A percentile compares a stretch with the other conserved stretches of the same genome.
Evolutionary conservation across 2,888 invertebrate species (phyloP).

Genomic region (Pasiphila rectangulata): DNA sequence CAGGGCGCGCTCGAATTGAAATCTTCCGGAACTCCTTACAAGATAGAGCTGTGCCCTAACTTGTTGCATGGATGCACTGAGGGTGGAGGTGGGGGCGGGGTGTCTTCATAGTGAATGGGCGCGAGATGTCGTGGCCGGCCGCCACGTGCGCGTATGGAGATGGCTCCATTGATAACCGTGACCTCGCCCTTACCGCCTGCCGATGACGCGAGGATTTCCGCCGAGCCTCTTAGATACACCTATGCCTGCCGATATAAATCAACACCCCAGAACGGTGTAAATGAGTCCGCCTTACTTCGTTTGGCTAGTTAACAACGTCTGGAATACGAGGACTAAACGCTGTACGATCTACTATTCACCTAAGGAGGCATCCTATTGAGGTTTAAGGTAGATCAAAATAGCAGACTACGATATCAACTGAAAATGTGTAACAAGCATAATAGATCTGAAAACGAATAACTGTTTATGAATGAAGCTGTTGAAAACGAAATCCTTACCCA

Average conservation of each 20-base stretch:
- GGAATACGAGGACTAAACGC: not conserved
- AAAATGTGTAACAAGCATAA: too few species aligned
- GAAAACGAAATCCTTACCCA: not conserved
- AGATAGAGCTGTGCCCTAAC: conserved; percentile 71
- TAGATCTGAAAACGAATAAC: too few species aligned
- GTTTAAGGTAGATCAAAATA: too few species aligned
- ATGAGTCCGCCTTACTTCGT: not conserved
- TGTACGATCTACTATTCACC: too few species aligned
- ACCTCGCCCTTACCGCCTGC: conserved; percentile 71
- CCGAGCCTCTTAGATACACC: conserved; percentile 26
- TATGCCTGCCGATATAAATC: conserved; percentile 15
- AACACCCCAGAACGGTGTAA: conserved; percentile 1
- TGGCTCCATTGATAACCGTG: conserved; percentile 77
- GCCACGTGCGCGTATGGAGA: conserved; percentile 78
- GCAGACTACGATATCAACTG: too few species aligned
- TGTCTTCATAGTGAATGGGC: conserved; percentile 80
- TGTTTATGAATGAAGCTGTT: conserved; percentile 2
- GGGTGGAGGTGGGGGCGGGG: conserved; percentile 54
- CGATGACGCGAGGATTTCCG: conserved; percentile 52
- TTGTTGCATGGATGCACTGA: conserved; percentile 79
- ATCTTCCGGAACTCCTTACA: conserved; percentile 66
- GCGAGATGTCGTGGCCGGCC: conserved; percentile 78
- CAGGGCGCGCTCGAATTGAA: conserved; percentile 36
- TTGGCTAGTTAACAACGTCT: not conserved
- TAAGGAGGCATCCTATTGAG: too few species aligned